A percentile compares a stretch with the other conserved stretches of the same genome.
These are phyloP conservation scores for Quiscalus mexicanus DNA, from an alignment of 2,113 vertebrate species.

Conservation along the genomic window DNA sequence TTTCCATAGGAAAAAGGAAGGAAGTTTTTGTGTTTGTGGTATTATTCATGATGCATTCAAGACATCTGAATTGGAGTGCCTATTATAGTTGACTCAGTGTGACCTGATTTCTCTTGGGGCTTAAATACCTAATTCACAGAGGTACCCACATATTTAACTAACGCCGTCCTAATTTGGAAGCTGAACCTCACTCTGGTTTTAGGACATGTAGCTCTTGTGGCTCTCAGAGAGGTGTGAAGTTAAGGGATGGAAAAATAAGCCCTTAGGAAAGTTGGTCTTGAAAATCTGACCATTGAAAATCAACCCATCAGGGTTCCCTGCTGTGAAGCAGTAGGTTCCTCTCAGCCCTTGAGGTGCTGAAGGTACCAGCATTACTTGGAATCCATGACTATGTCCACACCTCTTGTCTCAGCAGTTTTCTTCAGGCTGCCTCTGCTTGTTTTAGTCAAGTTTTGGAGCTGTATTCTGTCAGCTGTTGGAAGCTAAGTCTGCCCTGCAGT, in stretches of 20 bases:
- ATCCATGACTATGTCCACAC: background rate
- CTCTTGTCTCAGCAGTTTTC: background rate
- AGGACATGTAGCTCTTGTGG: background rate
- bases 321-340: too few species aligned
- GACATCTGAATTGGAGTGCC: background rate
- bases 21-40: background rate
- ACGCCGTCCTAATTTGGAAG: fast-evolving
- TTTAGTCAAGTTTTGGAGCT: background rate
- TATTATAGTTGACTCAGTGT: background rate
- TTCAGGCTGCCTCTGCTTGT: background rate
- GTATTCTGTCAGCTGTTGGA: background rate
- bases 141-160: background rate
- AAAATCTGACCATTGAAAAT: background rate
- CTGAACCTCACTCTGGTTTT: background rate
- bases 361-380: background rate
- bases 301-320: too few species aligned
- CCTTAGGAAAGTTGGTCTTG: background rate
- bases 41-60: background rate
- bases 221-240: background rate
- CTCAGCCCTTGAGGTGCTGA: too few species aligned
- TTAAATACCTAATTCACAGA: background rate
- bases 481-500: background rate
- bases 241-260: background rate
- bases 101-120: background rate
- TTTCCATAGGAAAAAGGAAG: background rate